These are phyloP conservation scores for Psittacula echo DNA, from an alignment of 2,797 vertebrate genomes.

Conservation along the genomic window DNA sequence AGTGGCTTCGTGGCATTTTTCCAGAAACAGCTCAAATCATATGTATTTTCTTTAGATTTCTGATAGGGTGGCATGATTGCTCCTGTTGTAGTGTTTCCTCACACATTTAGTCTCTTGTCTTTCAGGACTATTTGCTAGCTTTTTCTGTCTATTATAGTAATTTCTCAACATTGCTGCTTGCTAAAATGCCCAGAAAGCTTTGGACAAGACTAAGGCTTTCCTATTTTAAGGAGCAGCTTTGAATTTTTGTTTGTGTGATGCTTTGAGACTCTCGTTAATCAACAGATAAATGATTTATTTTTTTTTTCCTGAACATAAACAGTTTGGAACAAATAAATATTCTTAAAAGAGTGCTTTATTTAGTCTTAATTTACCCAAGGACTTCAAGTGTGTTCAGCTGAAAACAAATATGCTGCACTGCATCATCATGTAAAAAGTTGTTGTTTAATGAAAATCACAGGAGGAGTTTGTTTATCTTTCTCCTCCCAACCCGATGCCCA, in stretches of 20 bases:
- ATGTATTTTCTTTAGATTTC: not conserved
- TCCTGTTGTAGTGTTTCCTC: not conserved
- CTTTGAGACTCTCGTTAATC: not conserved
- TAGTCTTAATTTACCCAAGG: not conserved
- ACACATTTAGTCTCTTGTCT: not conserved
- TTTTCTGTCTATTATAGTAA: not conserved
- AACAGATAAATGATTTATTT: not conserved
- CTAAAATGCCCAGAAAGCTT: not conserved
- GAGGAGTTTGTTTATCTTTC: not conserved
- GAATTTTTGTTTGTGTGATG: not conserved
- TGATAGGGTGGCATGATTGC: not conserved
- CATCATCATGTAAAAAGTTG: not conserved
- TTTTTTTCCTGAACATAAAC: not conserved
- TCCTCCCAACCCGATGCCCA: not conserved
- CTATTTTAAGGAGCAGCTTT: not conserved
- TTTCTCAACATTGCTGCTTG: not conserved
- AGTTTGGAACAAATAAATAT: not conserved
- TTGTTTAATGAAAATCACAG: not conserved
- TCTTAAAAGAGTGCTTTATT: not conserved
- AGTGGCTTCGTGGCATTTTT: not conserved
- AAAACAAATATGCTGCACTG: not conserved
- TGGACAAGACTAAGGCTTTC: not conserved
- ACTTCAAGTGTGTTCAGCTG: not conserved
- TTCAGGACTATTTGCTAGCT: not conserved
- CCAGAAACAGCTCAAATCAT: not conserved